These are phyloP conservation scores for Heliconius sara DNA, from an alignment of 2,888 invertebrate species.

Conservation along the genomic window DNA sequence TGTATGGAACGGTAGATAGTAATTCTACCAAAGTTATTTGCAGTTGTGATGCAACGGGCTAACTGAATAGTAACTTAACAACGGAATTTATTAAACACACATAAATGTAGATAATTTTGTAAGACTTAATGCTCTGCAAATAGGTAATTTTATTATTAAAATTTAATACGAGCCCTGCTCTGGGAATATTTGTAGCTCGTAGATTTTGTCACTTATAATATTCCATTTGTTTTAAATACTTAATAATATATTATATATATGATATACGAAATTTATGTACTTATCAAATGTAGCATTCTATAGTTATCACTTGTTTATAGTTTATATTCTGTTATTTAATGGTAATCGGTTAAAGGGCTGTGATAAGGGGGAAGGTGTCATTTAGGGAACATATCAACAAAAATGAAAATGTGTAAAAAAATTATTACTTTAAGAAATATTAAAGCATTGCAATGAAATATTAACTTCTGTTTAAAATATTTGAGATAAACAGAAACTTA, in stretches of 20 bases:
- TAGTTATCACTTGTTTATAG: constrained; percentile 63
- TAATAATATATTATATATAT: constrained; percentile 41
- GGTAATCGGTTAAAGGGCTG: constrained; percentile 75
- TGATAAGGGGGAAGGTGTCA: constrained; percentile 74
- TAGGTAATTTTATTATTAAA: constrained; percentile 47
- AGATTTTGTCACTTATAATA: constrained; percentile 47
- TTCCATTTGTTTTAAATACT: constrained; percentile 54
- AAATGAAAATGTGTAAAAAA: constrained; percentile 50
- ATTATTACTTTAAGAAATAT: constrained; percentile 4
- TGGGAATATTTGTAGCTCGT: constrained; percentile 41
- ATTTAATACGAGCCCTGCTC: constrained; percentile 47
- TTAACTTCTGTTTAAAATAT: neutral
- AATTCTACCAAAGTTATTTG: constrained; percentile 32
- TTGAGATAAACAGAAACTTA: neutral
- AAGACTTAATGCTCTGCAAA: constrained; percentile 44
- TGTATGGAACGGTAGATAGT: constrained; percentile 36
- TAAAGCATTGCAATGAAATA: neutral
- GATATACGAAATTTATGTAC: constrained; percentile 54
- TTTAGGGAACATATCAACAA: constrained; percentile 67
- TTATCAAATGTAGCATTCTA: constrained; percentile 61
- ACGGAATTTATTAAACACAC: constrained; percentile 39
- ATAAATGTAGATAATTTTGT: constrained; percentile 38
- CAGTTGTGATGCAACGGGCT: constrained; percentile 32
- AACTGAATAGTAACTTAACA: constrained; percentile 37
- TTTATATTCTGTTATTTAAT: constrained; percentile 74